A percentile compares a stretch with the other conserved stretches of the same genome.
Evolutionary conservation across 2,888 invertebrate species (phyloP).

Genomic region (Phania funesta): DNA sequence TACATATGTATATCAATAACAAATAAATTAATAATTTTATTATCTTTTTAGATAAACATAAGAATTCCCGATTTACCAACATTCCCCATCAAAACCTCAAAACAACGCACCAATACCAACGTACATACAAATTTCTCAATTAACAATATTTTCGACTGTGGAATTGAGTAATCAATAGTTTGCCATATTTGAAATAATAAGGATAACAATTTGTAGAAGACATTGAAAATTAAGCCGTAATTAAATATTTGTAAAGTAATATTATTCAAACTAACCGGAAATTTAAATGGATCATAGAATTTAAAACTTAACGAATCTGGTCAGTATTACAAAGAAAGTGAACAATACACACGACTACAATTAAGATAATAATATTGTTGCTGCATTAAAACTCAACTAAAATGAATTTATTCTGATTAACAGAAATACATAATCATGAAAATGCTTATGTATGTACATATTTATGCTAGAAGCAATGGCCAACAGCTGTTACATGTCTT

Average conservation of each 20-base stretch:
- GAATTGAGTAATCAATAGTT: background rate
- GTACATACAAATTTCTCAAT: background rate
- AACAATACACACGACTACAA: background rate
- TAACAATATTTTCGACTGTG: background rate
- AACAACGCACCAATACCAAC: background rate
- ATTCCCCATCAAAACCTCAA: conserved; percentile 8
- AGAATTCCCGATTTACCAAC: background rate
- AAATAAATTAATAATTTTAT: background rate
- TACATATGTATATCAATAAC: too few species aligned
- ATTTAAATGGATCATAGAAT: background rate
- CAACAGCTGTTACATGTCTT: conserved; percentile 62
- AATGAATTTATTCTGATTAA: conserved; percentile 19
- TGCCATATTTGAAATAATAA: background rate
- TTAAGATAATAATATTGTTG: background rate
- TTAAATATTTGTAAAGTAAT: background rate
- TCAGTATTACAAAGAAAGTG: conserved; percentile 15
- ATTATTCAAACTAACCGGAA: background rate
- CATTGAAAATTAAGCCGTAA: background rate
- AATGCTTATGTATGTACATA: conserved; percentile 2
- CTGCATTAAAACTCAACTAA: background rate
- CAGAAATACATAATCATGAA: conserved; percentile 2
- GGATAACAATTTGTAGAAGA: background rate
- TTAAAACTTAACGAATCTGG: background rate
- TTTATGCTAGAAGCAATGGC: conserved; percentile 40
- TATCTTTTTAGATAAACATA: conserved; percentile 13